Base-by-base conservation (phyloP, 2,113 vertebrate species). In the Suricata suricatta region DNA sequence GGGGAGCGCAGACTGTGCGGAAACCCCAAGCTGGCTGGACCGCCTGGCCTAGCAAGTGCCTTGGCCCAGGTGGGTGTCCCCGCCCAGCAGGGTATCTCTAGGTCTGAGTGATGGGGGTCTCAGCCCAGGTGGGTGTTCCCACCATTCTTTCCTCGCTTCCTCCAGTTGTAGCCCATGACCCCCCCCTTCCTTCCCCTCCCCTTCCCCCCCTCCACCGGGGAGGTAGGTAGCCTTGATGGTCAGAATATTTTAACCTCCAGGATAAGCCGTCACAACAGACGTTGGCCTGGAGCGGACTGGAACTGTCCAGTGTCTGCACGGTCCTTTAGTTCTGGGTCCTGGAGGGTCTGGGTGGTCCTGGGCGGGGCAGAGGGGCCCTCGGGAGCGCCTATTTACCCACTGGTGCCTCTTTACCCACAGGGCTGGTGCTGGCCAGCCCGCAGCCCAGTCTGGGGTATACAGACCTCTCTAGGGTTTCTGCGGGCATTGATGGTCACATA, bases 301-400 rank as follows among this genome's bases (percentile, higher is more conserved):
- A 94, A 69, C 7, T 9, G 7, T 13, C 33, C 2, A 0, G 33
- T 21, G 41, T 27, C 54, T 15, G 14, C 7, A 15, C 3, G 60
- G 33, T 5, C 74, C 35, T 81, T 11, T 7, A 12, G 27, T 35
- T 80, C 16, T 64, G 33, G 63, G 57, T 38, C 23, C 2, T 2
- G 14, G 66, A 15, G 14, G 38, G 15, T 15, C 44, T 88, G 50
- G 41, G 47, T 9, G n/a, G 27, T 33, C 41, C 16, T 29, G 21
- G 41, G 44, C 21, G 41, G 47, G 41, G 54, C 12, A 1, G 25
- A n/a, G 1, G 74, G 71, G 35, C 6, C 7, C 38, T 3, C 44
- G 19, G 74, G 74, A 12, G n/a, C 25, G 2, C 44, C n/a, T 64
- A 1, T 41, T 27, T 52, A n/a, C 0, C 38, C 12, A 17, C 0